Conservation (phyloP, 1,140 invertebrate genomes). For the Cylas formicarius region DNA sequence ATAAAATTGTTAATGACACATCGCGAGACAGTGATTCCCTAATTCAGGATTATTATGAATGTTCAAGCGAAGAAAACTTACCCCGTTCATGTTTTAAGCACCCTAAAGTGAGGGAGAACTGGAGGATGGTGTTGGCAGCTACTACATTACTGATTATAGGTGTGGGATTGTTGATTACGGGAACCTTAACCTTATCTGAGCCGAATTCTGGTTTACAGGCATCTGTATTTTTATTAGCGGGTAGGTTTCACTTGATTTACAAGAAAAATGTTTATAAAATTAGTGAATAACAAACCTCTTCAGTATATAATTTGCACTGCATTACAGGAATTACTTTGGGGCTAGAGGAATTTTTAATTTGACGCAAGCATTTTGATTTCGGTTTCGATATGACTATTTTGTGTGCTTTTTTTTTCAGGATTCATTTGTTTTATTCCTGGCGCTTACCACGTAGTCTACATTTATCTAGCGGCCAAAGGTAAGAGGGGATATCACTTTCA, state of each 20-base stretch:
- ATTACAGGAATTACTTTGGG: no score
- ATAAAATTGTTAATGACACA: conserved; percentile 59
- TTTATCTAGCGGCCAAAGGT: conserved; percentile 74
- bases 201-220: conserved; percentile 65
- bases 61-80: conserved; percentile 50
- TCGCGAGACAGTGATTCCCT: conserved; percentile 73
- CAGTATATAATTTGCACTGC: no score
- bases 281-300: no score
- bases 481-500: conserved; percentile 75
- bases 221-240: conserved; percentile 69
- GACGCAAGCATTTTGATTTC: no score
- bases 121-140: conserved; percentile 74
- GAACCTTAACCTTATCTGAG: conserved; percentile 62
- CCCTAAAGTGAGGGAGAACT: conserved; percentile 76
- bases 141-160: conserved; percentile 68
- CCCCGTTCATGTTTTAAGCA: conserved; percentile 67
- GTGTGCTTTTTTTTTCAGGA: conserved; percentile 38
- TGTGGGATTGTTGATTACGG: conserved; percentile 64
- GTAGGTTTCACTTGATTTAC: conserved; percentile 1
- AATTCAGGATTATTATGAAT: conserved; percentile 63
- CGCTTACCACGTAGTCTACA: conserved; percentile 76
- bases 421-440: conserved; percentile 75
- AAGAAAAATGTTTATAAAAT: neutral
- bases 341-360: no score
- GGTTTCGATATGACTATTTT: no score